Evolutionary conservation across 1,140 invertebrate species (phyloP).

Genomic region (Cryptotermes secundus): DNA sequence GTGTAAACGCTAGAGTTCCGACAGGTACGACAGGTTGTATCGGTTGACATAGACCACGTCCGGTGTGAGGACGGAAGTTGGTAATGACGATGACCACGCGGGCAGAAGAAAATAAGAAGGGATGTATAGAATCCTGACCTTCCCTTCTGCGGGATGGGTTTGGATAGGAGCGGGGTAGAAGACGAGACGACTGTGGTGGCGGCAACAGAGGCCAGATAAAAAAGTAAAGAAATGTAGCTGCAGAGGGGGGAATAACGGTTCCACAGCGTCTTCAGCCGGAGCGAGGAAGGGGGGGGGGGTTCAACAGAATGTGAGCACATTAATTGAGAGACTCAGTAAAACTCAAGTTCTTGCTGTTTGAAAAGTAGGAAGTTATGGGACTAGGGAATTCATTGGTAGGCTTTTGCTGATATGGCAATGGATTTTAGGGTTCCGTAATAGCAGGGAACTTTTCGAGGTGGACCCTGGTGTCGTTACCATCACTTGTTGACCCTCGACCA

Average conservation of each 20-base stretch:
- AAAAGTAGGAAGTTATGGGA: no score
- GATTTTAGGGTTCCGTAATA: no score
- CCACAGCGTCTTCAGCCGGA: neutral
- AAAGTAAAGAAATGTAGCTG: neutral
- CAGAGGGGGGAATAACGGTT: neutral
- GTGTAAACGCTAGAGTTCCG: no score
- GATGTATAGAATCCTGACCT: slow-evolving; percentile 15
- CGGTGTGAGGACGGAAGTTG: slow-evolving; percentile 13
- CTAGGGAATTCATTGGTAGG: no score
- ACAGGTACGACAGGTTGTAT: neutral
- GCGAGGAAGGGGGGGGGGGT: neutral
- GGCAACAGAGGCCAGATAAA: neutral
- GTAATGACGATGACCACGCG: neutral
- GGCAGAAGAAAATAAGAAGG: slow-evolving; percentile 15
- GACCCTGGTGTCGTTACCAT: no score
- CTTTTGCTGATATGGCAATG: no score
- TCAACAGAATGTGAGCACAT: no score
- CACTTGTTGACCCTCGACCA: no score
- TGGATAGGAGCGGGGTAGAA: neutral
- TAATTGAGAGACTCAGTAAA: no score
- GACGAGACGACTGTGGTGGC: neutral
- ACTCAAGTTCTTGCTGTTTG: no score
- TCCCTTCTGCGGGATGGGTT: neutral
- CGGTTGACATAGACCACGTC: neutral
- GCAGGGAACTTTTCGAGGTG: no score